A percentile compares a stretch with the other conserved stretches of the same genome.
phyloP scores from a whole-genome alignment of 92 coral and sea anemone genomes.

The Muricea muricata region DNA sequence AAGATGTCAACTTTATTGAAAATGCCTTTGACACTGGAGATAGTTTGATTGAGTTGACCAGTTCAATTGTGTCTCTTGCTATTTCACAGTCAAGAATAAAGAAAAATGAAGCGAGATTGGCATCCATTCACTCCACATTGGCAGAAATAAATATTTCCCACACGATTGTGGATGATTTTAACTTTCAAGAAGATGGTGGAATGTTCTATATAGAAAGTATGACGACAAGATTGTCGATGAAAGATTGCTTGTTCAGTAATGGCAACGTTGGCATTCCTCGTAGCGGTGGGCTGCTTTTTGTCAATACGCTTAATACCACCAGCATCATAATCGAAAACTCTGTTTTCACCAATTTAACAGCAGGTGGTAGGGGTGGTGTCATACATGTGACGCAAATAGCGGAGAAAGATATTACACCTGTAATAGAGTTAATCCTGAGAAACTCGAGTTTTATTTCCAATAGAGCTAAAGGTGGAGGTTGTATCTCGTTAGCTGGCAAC shows the following conservation, averaged over 20 bases:
- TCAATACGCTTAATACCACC: neutral
- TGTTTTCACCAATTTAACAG: neutral
- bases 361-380: constrained; percentile 7
- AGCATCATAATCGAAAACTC: constrained; percentile 9
- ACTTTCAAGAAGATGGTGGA: constrained; percentile 8
- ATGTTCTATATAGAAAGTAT: constrained; percentile 9
- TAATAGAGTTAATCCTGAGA: neutral
- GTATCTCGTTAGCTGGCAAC: neutral
- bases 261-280: neutral
- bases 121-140: neutral
- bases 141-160: neutral
- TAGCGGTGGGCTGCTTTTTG: constrained; percentile 30
- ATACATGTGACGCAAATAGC: neutral
- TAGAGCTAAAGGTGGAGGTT: constrained; percentile 37
- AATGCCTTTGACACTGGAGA: constrained; percentile 20
- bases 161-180: neutral
- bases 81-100: neutral
- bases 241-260: constrained; percentile 17
- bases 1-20: neutral
- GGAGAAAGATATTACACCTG: neutral
- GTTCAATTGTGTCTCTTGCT: neutral
- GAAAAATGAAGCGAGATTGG: neutral
- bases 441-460: constrained; percentile 40
- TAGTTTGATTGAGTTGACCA: constrained; percentile 14
- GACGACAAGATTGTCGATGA: neutral